phyloP scores from a whole-genome alignment of 2,113 vertebrate genomes.

The Pseudopodoces humilis region DNA sequence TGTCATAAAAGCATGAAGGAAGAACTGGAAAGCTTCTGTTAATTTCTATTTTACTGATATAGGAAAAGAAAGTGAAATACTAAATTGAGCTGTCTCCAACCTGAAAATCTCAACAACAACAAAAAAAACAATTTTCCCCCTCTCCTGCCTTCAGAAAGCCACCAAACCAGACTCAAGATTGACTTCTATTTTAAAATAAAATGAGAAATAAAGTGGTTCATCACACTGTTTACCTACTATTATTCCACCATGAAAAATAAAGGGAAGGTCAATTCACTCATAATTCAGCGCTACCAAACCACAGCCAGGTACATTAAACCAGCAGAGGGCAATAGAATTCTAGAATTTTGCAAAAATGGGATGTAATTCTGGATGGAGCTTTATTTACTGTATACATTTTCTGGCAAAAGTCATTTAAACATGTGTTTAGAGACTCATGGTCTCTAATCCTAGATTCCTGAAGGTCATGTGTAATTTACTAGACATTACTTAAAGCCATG shows the following conservation, averaged over 20 bases:
- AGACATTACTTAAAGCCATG: neutral
- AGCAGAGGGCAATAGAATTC: constrained; percentile 73
- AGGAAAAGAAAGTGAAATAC: neutral
- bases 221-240: neutral
- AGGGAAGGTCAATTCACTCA: neutral
- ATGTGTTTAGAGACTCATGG: neutral
- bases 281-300: neutral
- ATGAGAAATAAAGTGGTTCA: neutral
- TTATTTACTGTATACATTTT: constrained; percentile 31
- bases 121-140: neutral
- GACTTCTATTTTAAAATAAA: neutral
- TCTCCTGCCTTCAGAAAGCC: neutral
- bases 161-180: neutral
- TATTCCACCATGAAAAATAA: neutral
- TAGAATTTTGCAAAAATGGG: constrained; percentile 45
- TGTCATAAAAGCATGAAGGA: neutral
- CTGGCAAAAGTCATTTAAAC: neutral
- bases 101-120: neutral
- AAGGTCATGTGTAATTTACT: neutral
- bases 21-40: neutral
- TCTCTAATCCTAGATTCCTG: neutral
- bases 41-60: neutral
- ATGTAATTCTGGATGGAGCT: constrained; percentile 4
- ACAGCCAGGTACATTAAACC: constrained; percentile 19
- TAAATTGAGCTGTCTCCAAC: neutral